These are phyloP conservation scores for Limnephilus auricula DNA, from an alignment of 2,888 invertebrate species.

Conservation along the genomic window DNA sequence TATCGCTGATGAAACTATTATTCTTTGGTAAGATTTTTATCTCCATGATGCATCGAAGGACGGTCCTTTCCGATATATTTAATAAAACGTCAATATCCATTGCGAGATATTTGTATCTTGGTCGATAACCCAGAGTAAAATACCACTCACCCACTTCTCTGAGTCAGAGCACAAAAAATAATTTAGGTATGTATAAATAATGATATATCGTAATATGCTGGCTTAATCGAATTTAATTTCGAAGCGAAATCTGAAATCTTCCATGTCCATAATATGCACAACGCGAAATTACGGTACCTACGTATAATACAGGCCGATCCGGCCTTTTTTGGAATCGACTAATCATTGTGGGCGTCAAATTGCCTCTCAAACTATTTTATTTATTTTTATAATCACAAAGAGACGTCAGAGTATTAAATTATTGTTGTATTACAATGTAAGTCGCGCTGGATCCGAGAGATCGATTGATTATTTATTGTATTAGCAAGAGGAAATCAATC, in stretches of 20 bases:
- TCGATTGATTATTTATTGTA: conserved; percentile 12
- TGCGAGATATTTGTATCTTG: not conserved
- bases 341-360: conserved; percentile 21
- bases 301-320: not conserved
- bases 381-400: not conserved
- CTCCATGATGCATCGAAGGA: not conserved
- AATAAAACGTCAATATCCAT: not conserved
- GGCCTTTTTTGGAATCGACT: conserved; percentile 36
- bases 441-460: not conserved
- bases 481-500: conserved; percentile 34
- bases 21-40: not conserved
- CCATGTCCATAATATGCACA: conserved; percentile 30
- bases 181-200: not conserved
- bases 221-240: conserved; percentile 1
- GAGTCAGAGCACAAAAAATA: not conserved
- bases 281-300: conserved; percentile 12
- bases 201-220: not conserved
- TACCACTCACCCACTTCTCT: not conserved
- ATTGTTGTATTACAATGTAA: conserved; percentile 18
- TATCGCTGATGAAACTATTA: not conserved
- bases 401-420: not conserved
- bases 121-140: not conserved
- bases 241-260: conserved; percentile 26
- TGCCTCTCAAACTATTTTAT: not conserved
- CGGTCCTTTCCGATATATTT: not conserved